These are phyloP conservation scores for Lasioglossum lativentre DNA, from an alignment of 2,888 invertebrate genomes.

Conservation along the genomic window DNA sequence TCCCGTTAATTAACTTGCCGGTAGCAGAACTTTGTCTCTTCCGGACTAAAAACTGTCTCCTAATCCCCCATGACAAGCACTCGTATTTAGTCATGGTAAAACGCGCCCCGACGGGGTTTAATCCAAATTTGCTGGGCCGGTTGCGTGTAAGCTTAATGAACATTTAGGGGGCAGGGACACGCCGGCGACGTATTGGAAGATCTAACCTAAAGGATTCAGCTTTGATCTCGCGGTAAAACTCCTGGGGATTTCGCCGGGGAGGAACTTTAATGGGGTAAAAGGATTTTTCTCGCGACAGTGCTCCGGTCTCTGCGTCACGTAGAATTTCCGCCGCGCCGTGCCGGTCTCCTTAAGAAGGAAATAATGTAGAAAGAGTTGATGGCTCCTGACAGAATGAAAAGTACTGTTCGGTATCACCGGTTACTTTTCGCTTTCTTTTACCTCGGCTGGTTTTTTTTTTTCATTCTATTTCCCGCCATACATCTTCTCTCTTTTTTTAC, in stretches of 20 bases:
- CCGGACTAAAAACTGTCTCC: neutral
- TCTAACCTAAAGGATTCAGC: slow-evolving; percentile 51
- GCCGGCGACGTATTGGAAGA: slow-evolving; percentile 53
- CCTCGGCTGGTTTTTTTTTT: neutral
- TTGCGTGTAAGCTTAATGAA: slow-evolving; percentile 36
- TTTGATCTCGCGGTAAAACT: slow-evolving; percentile 67
- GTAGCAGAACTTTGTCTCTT: neutral
- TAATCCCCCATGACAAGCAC: slow-evolving; percentile 10
- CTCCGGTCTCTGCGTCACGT: slow-evolving; percentile 49
- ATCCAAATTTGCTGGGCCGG: slow-evolving; percentile 29
- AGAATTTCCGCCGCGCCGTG: slow-evolving; percentile 60
- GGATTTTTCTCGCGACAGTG: slow-evolving; percentile 65
- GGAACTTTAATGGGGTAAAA: slow-evolving; percentile 68
- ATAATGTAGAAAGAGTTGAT: slow-evolving; percentile 56
- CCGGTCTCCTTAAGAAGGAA: slow-evolving; percentile 49
- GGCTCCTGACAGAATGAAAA: slow-evolving; percentile 61
- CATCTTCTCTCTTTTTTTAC: neutral
- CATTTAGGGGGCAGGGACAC: slow-evolving; percentile 23
- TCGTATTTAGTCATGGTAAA: neutral
- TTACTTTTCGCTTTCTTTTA: slow-evolving; percentile 22
- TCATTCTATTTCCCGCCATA: neutral
- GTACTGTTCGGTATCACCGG: slow-evolving; percentile 58
- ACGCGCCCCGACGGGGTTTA: neutral
- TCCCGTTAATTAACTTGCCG: neutral
- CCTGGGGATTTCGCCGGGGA: slow-evolving; percentile 58